These are phyloP conservation scores for Cybosia mesomella DNA, from an alignment of 2,888 invertebrate species.

Conservation along the genomic window DNA sequence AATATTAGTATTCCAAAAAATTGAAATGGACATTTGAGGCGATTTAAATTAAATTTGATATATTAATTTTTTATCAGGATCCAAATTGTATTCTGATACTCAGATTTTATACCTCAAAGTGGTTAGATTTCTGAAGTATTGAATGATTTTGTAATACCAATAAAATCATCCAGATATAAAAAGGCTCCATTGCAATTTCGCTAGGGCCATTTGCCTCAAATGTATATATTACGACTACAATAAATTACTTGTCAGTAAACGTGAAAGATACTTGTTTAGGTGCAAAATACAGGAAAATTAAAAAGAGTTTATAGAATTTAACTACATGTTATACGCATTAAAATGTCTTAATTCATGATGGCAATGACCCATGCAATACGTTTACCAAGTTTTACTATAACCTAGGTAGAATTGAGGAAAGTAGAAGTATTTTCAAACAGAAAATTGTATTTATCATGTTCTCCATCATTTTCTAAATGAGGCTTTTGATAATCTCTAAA, in stretches of 20 bases:
- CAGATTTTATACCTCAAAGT: neutral
- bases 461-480: neutral
- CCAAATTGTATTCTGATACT: neutral
- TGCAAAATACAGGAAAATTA: conserved; percentile 78
- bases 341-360: conserved; percentile 81
- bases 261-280: conserved; percentile 53
- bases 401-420: conserved; percentile 15
- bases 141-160: neutral
- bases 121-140: neutral
- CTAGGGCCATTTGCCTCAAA: conserved; percentile 38
- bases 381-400: conserved; percentile 6
- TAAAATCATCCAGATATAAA: too few species aligned
- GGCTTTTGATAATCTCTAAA: neutral
- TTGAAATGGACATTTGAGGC: conserved; percentile 41
- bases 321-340: conserved; percentile 81
- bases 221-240: conserved; percentile 20
- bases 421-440: neutral
- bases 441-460: neutral
- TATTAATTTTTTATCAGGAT: neutral
- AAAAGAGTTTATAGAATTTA: conserved; percentile 53
- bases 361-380: conserved; percentile 71
- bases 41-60: neutral
- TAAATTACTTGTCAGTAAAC: conserved; percentile 41
- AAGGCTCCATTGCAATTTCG: neutral
- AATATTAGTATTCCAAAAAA: neutral